Conservation (phyloP, 2,113 vertebrate species). For the Odontophorus gujanensis region DNA sequence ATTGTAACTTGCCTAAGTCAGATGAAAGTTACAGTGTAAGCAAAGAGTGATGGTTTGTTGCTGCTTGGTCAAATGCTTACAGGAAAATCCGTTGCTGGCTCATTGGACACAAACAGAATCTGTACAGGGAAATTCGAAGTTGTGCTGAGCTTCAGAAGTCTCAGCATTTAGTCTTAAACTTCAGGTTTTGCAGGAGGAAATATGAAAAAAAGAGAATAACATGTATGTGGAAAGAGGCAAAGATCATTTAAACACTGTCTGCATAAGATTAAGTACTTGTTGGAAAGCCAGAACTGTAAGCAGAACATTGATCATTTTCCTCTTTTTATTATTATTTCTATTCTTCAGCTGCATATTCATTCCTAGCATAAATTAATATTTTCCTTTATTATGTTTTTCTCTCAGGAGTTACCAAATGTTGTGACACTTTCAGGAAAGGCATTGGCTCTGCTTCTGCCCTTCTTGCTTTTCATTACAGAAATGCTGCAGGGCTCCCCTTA, state of each 20-base stretch:
- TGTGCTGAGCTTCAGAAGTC: constrained; percentile 9
- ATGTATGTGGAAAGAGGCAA: constrained; percentile 22
- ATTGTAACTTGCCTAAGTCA: background rate
- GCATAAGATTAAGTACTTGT: background rate
- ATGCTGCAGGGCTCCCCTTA: background rate
- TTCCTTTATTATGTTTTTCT: background rate
- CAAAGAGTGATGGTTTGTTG: background rate
- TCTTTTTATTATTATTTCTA: background rate
- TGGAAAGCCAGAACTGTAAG: constrained; percentile 16
- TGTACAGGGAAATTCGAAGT: background rate
- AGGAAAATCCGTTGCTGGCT: background rate
- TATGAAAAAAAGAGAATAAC: background rate
- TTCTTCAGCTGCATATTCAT: background rate
- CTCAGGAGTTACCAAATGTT: background rate
- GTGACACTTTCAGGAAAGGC: background rate
- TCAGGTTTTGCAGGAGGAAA: background rate
- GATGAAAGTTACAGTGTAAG: background rate
- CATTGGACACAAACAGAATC: background rate
- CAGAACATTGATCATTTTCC: background rate
- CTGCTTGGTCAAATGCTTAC: background rate
- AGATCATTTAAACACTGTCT: background rate
- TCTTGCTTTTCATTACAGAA: background rate
- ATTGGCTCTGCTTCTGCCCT: background rate
- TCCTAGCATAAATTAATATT: constrained; percentile 23
- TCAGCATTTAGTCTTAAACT: background rate